A percentile compares a stretch with the other conserved stretches of the same genome.
These are phyloP conservation scores for Grantiella picta DNA, from an alignment of 2,113 vertebrate species.

Conservation along the genomic window DNA sequence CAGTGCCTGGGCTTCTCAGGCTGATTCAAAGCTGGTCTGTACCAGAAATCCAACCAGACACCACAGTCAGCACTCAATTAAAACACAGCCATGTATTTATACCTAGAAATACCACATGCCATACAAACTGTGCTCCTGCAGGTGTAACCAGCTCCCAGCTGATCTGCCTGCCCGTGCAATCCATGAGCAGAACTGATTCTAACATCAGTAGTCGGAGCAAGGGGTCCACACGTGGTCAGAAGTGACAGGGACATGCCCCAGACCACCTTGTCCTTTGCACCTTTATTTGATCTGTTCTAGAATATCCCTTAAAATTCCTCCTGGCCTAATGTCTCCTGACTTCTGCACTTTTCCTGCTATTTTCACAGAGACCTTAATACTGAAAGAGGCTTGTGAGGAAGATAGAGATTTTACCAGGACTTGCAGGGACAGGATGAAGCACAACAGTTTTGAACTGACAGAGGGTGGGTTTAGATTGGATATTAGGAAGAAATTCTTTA, in stretches of 20 bases:
- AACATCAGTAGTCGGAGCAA: background rate
- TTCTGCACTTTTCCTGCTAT: background rate
- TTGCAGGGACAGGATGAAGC: background rate
- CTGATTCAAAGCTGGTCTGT: background rate
- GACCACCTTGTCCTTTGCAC: background rate
- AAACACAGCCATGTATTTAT: background rate
- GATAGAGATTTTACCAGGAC: background rate
- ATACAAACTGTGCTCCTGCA: background rate
- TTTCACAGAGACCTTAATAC: background rate
- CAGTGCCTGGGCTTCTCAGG: background rate
- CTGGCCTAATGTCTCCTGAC: background rate
- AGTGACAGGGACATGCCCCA: accelerated
- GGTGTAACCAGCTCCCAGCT: background rate
- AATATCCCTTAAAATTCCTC: background rate
- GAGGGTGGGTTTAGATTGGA: background rate
- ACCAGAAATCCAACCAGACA: background rate
- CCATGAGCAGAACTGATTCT: background rate
- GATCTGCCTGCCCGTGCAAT: background rate
- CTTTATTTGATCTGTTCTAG: background rate
- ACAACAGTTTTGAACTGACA: background rate
- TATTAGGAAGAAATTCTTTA: background rate
- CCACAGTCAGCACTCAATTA: background rate
- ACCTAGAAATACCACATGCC: background rate
- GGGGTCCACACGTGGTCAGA: background rate
- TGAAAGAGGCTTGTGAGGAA: background rate